Evolutionary conservation across 2,113 vertebrate species (phyloP).

Genomic region (Menura novaehollandiae): DNA sequence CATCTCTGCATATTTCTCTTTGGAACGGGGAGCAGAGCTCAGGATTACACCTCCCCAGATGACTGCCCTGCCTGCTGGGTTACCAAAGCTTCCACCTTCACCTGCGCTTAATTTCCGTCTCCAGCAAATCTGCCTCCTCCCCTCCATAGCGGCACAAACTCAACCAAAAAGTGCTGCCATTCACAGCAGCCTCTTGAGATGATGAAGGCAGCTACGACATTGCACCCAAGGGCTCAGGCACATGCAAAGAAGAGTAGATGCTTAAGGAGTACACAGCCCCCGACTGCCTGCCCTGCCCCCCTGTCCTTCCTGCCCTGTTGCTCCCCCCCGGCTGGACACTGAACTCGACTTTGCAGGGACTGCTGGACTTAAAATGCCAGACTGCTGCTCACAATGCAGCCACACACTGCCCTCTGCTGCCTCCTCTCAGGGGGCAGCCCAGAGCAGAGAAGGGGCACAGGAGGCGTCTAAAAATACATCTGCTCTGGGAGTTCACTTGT

Average conservation of each 20-base stretch:
- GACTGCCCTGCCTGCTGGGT: neutral
- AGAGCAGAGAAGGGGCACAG: neutral
- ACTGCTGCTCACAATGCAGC: neutral
- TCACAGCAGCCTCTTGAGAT: neutral
- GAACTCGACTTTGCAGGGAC: neutral
- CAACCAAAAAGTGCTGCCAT: neutral
- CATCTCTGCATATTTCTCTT: neutral
- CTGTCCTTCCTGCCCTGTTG: neutral
- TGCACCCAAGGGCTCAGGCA: rapidly evolving
- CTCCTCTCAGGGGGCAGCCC: neutral
- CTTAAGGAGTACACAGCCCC: neutral
- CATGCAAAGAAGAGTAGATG: neutral
- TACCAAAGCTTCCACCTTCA: neutral
- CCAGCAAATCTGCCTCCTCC: neutral
- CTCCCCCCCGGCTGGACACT: neutral
- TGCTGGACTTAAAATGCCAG: neutral
- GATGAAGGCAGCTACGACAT: rapidly evolving
- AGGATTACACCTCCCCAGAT: neutral
- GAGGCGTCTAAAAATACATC: neutral
- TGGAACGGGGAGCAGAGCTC: neutral
- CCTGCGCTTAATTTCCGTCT: neutral
- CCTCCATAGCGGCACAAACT: neutral
- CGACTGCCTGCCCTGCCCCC: neutral
- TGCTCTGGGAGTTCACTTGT: neutral
- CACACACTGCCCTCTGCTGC: neutral